Conservation (phyloP, 2,888 invertebrate genomes). For the Pristionchus mayeri region DNA sequence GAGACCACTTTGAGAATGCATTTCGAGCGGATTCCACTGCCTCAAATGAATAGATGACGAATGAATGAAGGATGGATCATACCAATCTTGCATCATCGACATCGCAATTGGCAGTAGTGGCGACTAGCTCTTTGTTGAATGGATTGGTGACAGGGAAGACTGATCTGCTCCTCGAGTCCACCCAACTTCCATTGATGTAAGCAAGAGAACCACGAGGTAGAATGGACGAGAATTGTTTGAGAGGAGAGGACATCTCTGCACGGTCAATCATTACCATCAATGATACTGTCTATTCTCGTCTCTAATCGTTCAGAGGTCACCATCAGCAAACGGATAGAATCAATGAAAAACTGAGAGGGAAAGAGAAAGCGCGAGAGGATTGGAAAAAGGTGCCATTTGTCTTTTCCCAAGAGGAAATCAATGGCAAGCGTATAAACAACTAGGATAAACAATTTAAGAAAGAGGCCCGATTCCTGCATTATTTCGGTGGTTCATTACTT, state of each 20-base stretch:
- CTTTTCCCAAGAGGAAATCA: constrained; percentile 29
- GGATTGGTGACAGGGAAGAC: constrained; percentile 72
- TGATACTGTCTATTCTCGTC: constrained; percentile 9
- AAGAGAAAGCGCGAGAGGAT: not conserved
- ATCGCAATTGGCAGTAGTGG: constrained; percentile 68
- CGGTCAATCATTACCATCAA: not conserved
- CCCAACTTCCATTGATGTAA: constrained; percentile 69
- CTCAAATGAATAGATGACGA: constrained; percentile 54
- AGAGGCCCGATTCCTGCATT: too few species aligned
- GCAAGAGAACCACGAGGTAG: constrained; percentile 71
- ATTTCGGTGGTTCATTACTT: too few species aligned
- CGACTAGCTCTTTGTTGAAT: constrained; percentile 63
- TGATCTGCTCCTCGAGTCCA: constrained; percentile 57
- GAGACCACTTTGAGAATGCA: constrained; percentile 70
- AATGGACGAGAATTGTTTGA: constrained; percentile 45
- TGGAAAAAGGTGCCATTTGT: constrained; percentile 43
- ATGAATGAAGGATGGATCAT: constrained; percentile 12
- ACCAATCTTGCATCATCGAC: constrained; percentile 61
- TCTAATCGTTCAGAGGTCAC: constrained; percentile 41
- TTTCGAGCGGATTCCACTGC: constrained; percentile 67
- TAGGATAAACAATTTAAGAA: too few species aligned
- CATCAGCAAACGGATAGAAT: not conserved
- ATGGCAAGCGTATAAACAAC: not conserved
- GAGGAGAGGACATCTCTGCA: constrained; percentile 41
- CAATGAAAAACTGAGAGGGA: not conserved